Evolutionary conservation across 2,797 vertebrate species (phyloP).

Genomic region (Geotrypetes seraphini): DNA sequence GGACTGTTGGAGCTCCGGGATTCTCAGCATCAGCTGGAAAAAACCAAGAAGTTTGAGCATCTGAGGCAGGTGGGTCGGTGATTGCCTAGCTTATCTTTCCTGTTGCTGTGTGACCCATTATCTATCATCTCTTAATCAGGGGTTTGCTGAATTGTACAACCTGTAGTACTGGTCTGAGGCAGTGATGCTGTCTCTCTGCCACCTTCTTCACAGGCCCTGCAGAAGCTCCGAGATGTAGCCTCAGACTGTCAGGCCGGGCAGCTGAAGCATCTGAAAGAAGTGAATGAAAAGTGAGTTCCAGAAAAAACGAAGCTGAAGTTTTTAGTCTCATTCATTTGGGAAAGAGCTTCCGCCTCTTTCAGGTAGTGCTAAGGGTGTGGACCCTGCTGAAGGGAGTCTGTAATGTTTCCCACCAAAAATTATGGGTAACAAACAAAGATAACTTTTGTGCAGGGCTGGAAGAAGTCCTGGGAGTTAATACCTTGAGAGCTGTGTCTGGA

Average conservation of each 20-base stretch:
- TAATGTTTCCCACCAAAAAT: too few species aligned
- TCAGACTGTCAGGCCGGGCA: conserved; percentile 56
- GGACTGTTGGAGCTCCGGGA: conserved; percentile 62
- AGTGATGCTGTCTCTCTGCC: not conserved
- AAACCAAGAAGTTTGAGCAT: conserved; percentile 47
- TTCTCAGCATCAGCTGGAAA: conserved; percentile 49
- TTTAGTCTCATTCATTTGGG: too few species aligned
- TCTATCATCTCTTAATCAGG: too few species aligned
- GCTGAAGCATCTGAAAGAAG: conserved; percentile 69
- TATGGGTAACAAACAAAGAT: too few species aligned
- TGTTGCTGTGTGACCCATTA: too few species aligned
- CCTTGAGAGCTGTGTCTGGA: not conserved
- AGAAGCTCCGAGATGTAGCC: conserved; percentile 60
- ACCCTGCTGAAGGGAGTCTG: fast-evolving
- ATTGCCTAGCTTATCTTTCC: too few species aligned
- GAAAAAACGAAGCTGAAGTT: not conserved
- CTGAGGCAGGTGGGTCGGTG: conserved; percentile 55
- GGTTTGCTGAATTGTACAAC: too few species aligned
- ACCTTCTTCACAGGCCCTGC: conserved; percentile 41
- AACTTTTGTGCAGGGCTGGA: not conserved
- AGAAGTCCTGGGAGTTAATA: not conserved
- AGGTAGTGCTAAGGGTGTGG: not conserved
- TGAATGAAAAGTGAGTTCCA: conserved; percentile 59
- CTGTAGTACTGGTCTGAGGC: not conserved
- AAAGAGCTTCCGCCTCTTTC: not conserved